phyloP scores from a whole-genome alignment of 1,140 invertebrate species.

The Anoplophora glabripennis region DNA sequence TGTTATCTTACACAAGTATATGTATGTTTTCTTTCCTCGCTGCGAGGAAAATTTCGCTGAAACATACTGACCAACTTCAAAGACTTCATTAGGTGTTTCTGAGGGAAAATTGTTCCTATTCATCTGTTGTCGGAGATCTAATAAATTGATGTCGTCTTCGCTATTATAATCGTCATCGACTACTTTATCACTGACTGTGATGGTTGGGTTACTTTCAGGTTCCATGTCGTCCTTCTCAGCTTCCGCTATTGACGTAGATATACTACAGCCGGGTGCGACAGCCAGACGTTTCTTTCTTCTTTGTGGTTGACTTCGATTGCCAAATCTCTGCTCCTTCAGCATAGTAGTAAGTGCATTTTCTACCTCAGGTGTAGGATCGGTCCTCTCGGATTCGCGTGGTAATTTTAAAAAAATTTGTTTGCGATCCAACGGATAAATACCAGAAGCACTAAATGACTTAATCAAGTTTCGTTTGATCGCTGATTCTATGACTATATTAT shows the following conservation, averaged over 20 bases:
- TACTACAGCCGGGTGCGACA: conserved; percentile 7
- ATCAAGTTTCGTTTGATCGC: too few species aligned
- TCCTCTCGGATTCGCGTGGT: not conserved
- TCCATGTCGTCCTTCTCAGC: not conserved
- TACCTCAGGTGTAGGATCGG: not conserved
- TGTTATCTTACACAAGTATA: not conserved
- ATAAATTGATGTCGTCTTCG: too few species aligned
- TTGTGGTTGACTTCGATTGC: not conserved
- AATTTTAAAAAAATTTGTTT: not conserved
- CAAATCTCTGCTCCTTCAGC: conserved; percentile 6
- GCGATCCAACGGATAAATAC: conserved; percentile 5
- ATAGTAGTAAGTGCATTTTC: conserved; percentile 4
- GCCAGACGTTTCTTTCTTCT: not conserved
- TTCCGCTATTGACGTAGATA: conserved; percentile 7
- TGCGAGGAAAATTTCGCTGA: not conserved
- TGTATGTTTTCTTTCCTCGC: conserved; percentile 14
- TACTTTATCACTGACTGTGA: too few species aligned
- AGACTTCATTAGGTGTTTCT: too few species aligned
- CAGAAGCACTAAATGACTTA: not conserved
- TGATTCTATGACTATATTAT: too few species aligned
- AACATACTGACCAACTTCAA: conserved; percentile 8
- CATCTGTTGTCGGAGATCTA: too few species aligned
- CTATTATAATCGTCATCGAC: too few species aligned
- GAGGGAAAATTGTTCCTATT: too few species aligned
- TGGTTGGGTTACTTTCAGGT: not conserved